Percentiles rank a stretch among this genome's conserved stretches.
Conservation (phyloP, 1,140 invertebrate genomes). For the Drosophila parabipectinata region DNA sequence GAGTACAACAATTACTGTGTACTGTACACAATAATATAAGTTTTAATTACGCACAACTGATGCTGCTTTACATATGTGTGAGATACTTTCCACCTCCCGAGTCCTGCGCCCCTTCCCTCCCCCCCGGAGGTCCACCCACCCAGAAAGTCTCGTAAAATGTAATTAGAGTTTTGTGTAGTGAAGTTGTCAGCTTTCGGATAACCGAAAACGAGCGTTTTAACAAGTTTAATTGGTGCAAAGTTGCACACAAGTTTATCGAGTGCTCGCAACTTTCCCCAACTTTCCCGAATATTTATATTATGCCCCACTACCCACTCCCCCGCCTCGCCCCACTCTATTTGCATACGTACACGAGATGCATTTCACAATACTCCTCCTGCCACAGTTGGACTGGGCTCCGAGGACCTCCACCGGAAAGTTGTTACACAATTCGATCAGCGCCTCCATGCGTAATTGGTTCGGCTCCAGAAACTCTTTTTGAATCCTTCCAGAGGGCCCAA, state of each 20-base stretch:
- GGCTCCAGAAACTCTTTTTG: neutral
- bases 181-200: slow-evolving; percentile 81
- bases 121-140: neutral
- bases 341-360: slow-evolving; percentile 12
- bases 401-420: slow-evolving; percentile 29
- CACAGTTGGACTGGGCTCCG: slow-evolving; percentile 17
- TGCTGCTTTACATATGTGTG: slow-evolving; percentile 45
- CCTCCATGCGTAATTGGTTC: slow-evolving; percentile 11
- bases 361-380: slow-evolving; percentile 7
- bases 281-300: slow-evolving; percentile 50
- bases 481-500: neutral
- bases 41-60: slow-evolving; percentile 78
- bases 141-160: slow-evolving; percentile 68
- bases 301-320: too few species aligned
- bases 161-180: slow-evolving; percentile 80
- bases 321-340: neutral
- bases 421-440: slow-evolving; percentile 36
- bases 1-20: slow-evolving; percentile 13
- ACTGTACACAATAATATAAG: slow-evolving; percentile 77
- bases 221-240: slow-evolving; percentile 82
- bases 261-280: slow-evolving; percentile 36
- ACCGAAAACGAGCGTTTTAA: slow-evolving; percentile 82
- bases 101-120: too few species aligned
- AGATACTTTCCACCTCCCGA: slow-evolving; percentile 5
- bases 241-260: slow-evolving; percentile 73